Percentiles rank a stretch among this genome's conserved stretches.
Conservation (phyloP, 1,140 invertebrate species). For the Reticulitermes speratus region DNA sequence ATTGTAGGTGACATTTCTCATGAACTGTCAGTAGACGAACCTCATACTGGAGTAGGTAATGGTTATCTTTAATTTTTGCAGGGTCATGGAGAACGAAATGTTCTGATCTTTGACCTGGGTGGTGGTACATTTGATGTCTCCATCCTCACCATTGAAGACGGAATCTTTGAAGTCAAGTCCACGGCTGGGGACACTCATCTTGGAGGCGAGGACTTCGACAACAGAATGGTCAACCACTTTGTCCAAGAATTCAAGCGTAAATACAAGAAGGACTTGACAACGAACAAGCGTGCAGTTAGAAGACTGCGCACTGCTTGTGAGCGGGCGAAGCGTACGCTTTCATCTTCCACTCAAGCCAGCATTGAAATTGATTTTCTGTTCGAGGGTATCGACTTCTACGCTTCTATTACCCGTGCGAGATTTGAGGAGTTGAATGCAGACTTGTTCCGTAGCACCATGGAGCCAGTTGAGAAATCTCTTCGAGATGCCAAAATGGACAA, state of each 20-base stretch:
- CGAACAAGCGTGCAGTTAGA: constrained; percentile 88
- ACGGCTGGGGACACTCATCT: constrained; percentile 97
- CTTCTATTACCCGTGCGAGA: constrained; percentile 88
- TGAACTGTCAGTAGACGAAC: neutral
- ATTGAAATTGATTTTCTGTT: constrained; percentile 94
- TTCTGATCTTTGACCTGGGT: constrained; percentile 92
- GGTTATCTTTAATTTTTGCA: constrained; percentile 14
- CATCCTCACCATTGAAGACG: constrained; percentile 92
- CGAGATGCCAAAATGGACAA: constrained; percentile 95
- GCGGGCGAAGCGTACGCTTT: constrained; percentile 92
- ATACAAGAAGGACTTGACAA: constrained; percentile 90
- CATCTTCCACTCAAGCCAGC: constrained; percentile 89
- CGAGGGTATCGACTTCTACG: constrained; percentile 96
- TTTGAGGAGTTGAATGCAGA: constrained; percentile 95
- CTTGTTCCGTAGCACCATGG: constrained; percentile 87
- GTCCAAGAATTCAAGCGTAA: constrained; percentile 97
- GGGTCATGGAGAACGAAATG: constrained; percentile 68
- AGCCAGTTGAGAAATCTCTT: constrained; percentile 93
- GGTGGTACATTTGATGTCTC: constrained; percentile 98
- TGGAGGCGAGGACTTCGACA: constrained; percentile 97
- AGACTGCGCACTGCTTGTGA: constrained; percentile 93
- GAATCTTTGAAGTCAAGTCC: constrained; percentile 94
- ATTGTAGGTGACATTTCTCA: neutral
- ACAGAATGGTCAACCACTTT: constrained; percentile 94
- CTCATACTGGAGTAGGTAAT: neutral